Evolutionary conservation across 2,113 vertebrate species (phyloP), one percentile per base, ranked within the genome.

Genomic region (Naja naja): DNA sequence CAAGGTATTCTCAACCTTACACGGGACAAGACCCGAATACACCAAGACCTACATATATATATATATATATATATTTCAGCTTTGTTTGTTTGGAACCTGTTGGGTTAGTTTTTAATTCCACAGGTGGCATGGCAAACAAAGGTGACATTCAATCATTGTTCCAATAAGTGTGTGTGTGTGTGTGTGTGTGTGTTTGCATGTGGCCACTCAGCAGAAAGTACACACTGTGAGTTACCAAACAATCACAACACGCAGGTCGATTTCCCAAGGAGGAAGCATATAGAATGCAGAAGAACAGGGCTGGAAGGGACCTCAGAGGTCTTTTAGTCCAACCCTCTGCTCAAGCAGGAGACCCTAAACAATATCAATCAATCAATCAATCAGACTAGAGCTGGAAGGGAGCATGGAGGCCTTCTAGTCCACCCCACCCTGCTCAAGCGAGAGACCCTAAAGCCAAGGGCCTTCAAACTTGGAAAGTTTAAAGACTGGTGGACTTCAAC

Each of bases 171-270:
- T 12, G 52, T 11, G 52, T 14, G 52, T 14, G 11, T 53, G 52
- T 10, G 56, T 3, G 23, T 2, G 16, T 34, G 16, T 22, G 34
- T 8, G 69, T 3, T 2, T 0, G 1, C 4, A 2, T 20, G n/a
- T 74, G 7, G 69, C n/a, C 34, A 39, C 18, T 39, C 34, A 43
- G 34, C 7, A 3, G 34, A 81, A 81, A 81, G 34, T 3, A 22
- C 74, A 1, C 1, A 1, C 3, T 39, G 34, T 22, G 34, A 22
- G 18, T 39, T 81, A 20, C 16, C 6, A 6, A 39, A 81, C 34
- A 81, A 39, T 22, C 5, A 1, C 34, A 39, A 39, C n/a, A 39
- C 2, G 18, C n/a, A 7, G 2, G 0, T 22, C 6, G n/a, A 81
- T 81, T 81, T 39, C 69, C n/a, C 69, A 39, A 81, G 7, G n/a